phyloP scores from a whole-genome alignment of 2,113 vertebrate genomes.

The Brachirus orientalis region DNA sequence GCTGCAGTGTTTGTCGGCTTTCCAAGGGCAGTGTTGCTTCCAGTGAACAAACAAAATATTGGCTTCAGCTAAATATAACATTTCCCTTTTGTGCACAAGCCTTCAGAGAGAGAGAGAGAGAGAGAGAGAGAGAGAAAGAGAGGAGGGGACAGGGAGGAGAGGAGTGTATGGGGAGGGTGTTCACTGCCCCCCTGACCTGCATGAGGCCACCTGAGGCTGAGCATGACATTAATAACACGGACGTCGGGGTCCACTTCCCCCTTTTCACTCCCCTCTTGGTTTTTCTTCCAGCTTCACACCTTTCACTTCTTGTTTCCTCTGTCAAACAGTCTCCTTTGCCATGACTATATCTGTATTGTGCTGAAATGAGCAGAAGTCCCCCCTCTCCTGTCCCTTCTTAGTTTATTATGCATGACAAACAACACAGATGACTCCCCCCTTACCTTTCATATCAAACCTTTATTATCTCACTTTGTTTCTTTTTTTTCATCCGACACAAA shows the following conservation, averaged over 20 bases:
- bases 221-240: conserved; percentile 33
- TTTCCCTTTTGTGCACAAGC: conserved; percentile 61
- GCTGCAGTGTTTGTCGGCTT: conserved; percentile 72
- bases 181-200: conserved; percentile 43
- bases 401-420: conserved; percentile 49
- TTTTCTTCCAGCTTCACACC: conserved; percentile 8
- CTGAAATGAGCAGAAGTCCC: conserved; percentile 29
- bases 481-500: conserved; percentile 39
- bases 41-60: conserved; percentile 79
- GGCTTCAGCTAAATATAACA: conserved; percentile 80
- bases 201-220: conserved; percentile 54
- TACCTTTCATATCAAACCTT: too few relatives aligned
- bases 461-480: conserved; percentile 40
- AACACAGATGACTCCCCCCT: conserved; percentile 6
- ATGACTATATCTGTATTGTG: background rate
- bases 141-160: background rate
- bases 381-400: conserved; percentile 15
- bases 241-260: conserved; percentile 46
- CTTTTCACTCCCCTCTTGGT: conserved; percentile 23
- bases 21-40: conserved; percentile 77
- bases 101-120: conserved; percentile 36
- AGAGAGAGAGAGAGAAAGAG: background rate
- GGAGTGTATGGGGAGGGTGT: background rate
- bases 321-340: background rate
- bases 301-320: background rate